phyloP scores from a whole-genome alignment of 2,888 invertebrate species.

The Pseudococcus viburni region DNA sequence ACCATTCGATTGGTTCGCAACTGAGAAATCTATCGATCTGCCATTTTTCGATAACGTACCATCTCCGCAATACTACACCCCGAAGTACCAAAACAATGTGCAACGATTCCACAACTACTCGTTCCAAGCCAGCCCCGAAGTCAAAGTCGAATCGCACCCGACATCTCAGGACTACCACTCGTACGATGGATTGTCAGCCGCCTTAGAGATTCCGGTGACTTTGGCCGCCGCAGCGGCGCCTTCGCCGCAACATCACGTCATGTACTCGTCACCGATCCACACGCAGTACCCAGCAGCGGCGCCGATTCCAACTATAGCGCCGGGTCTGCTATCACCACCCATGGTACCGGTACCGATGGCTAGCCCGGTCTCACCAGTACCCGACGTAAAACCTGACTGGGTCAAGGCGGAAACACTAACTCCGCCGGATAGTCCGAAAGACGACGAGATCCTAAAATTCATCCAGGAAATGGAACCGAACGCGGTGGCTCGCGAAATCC shows the following conservation, averaged over 20 bases:
- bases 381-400: not conserved
- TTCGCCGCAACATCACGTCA: not conserved
- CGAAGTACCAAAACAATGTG: constrained; percentile 59
- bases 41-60: constrained; percentile 78
- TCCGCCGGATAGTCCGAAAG: constrained; percentile 72
- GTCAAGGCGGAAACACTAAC: constrained; percentile 62
- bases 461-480: constrained; percentile 68
- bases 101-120: constrained; percentile 68
- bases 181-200: not conserved
- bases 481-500: constrained; percentile 66
- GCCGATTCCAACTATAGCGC: not conserved
- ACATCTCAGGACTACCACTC: not conserved
- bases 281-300: not conserved
- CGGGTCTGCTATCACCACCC: not conserved
- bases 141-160: constrained; percentile 16
- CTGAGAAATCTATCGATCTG: constrained; percentile 78
- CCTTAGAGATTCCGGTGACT: not conserved
- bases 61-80: not conserved
- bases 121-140: constrained; percentile 68
- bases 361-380: not conserved
- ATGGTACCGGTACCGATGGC: not conserved
- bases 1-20: constrained; percentile 78
- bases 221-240: not conserved
- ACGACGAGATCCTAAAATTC: constrained; percentile 69
- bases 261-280: not conserved